Conservation (phyloP, 2,888 invertebrate species). For the Kryphioiulus occultus region DNA sequence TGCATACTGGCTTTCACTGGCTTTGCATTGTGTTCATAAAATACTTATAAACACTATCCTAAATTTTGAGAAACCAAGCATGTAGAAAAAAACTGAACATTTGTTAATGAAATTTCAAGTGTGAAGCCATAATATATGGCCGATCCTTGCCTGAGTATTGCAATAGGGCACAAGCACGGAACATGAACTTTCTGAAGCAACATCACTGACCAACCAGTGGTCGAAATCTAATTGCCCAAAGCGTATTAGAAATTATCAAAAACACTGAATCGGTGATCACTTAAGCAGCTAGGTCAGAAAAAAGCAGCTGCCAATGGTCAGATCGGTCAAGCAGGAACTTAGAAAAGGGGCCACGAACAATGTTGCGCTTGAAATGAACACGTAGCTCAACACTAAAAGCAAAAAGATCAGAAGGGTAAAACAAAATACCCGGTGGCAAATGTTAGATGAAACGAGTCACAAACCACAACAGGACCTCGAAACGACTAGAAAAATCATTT, state of each 20-base stretch:
- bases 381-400: not conserved
- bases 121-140: not conserved
- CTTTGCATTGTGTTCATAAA: no score
- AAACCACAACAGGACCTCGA: not conserved
- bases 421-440: not conserved
- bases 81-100: no score
- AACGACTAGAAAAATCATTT: not conserved
- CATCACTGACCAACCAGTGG: not conserved
- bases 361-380: not conserved
- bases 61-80: no score
- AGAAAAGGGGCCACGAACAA: not conserved
- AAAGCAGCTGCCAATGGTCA: not conserved
- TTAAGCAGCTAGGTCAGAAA: not conserved
- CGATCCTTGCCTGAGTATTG: not conserved
- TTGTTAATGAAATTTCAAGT: no score
- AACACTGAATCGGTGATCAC: not conserved
- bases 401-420: not conserved
- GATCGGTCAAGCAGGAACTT: not conserved
- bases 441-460: not conserved
- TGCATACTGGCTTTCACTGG: no score
- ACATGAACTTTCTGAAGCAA: not conserved
- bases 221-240: not conserved
- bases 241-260: not conserved
- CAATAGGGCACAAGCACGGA: not conserved
- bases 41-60: no score